phyloP scores from a whole-genome alignment of 1,140 invertebrate species.

The Drosophila lowei region DNA sequence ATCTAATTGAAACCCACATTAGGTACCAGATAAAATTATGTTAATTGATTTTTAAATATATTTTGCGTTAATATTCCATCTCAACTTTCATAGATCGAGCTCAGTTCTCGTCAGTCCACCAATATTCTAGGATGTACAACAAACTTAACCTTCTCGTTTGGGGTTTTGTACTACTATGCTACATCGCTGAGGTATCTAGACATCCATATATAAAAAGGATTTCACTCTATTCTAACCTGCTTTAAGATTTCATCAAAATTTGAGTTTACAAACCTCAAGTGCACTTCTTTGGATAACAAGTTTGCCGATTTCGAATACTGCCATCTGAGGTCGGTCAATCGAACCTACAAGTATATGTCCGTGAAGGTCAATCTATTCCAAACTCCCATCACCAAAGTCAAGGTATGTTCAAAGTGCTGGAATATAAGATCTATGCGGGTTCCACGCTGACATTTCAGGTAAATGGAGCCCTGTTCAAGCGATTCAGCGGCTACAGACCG shows the following conservation, averaged over 20 bases:
- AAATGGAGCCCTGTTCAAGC: background rate
- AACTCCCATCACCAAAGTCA: constrained; percentile 9
- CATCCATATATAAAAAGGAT: too few species aligned
- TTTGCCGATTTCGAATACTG: constrained; percentile 19
- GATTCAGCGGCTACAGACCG: constrained; percentile 6
- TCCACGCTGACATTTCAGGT: background rate
- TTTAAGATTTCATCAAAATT: constrained; percentile 6
- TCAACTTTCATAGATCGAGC: too few species aligned
- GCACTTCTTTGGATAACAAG: constrained; percentile 1
- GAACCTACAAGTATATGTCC: constrained; percentile 25
- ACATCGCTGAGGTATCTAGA: too few species aligned
- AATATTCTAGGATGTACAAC: too few species aligned
- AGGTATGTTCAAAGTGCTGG: background rate
- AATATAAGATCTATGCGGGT: background rate
- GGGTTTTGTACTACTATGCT: too few species aligned
- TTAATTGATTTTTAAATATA: too few species aligned
- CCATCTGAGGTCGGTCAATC: constrained; percentile 20
- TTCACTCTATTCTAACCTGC: background rate
- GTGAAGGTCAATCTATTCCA: background rate
- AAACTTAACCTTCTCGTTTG: too few species aligned
- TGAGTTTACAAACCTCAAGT: constrained; percentile 21
- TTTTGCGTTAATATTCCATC: too few species aligned
- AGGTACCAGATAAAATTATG: too few species aligned
- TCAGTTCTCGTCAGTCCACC: too few species aligned
- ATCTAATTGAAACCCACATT: background rate